Conservation (phyloP, 1,140 invertebrate genomes). For the Ladona fulva region DNA sequence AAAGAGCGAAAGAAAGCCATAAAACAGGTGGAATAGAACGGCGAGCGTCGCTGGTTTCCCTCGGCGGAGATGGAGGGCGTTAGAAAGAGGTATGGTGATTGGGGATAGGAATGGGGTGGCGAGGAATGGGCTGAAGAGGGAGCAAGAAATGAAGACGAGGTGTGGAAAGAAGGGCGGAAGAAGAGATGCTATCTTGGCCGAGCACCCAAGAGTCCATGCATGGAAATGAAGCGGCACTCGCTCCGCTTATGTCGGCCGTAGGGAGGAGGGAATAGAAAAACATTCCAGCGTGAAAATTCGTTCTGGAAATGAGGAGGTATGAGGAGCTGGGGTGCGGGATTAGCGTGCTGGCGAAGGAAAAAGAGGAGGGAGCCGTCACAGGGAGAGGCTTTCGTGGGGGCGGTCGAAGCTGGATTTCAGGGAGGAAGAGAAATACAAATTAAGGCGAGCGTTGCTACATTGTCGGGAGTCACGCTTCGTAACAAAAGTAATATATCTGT, state of each 20-base stretch:
- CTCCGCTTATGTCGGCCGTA: neutral
- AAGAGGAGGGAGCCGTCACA: neutral
- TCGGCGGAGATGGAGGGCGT: neutral
- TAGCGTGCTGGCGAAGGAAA: neutral
- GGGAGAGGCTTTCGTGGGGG: neutral
- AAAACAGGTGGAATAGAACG: neutral
- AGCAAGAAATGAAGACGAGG: neutral
- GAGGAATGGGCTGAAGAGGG: neutral
- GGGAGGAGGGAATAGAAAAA: neutral
- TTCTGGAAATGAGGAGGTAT: neutral
- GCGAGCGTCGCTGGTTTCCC: neutral
- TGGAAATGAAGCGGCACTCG: neutral
- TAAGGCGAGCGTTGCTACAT: too few species aligned
- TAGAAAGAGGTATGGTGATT: neutral
- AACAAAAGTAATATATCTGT: too few species aligned
- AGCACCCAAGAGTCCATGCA: neutral
- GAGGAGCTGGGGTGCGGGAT: neutral
- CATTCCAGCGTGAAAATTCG: too few species aligned
- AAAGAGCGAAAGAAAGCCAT: neutral
- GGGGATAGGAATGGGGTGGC: neutral
- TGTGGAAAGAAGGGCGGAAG: neutral
- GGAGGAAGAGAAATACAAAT: too few species aligned
- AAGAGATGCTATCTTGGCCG: neutral
- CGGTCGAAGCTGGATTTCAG: neutral
- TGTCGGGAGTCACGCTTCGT: too few species aligned